phyloP scores from a whole-genome alignment of 2,888 invertebrate species.

The Penaeus monodon region DNA sequence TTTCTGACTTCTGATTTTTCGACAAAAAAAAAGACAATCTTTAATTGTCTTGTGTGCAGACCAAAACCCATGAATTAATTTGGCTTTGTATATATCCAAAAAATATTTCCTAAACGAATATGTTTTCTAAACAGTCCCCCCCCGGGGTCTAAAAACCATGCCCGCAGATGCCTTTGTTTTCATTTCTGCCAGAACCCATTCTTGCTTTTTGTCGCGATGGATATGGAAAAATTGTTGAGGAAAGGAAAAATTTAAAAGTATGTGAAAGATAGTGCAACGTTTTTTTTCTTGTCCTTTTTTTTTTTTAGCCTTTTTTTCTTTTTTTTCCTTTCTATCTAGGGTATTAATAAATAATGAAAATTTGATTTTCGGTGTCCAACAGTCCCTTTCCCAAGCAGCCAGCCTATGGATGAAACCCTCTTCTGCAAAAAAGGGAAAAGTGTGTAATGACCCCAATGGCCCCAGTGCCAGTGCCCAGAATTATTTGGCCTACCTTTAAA shows the following conservation, averaged over 20 bases:
- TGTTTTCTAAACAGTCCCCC: constrained; percentile 66
- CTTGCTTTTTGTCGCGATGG: constrained; percentile 70
- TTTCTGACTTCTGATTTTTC: constrained; percentile 79
- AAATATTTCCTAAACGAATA: neutral
- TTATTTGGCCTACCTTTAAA: constrained; percentile 79
- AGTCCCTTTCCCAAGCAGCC: constrained; percentile 38
- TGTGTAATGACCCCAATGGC: constrained; percentile 74
- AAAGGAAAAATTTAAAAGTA: neutral
- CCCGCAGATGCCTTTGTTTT: constrained; percentile 76
- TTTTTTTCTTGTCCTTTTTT: neutral
- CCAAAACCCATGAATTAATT: neutral
- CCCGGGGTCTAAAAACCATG: constrained; percentile 77
- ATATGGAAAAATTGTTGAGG: constrained; percentile 65
- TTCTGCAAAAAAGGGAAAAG: constrained; percentile 77
- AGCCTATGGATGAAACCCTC: constrained; percentile 71
- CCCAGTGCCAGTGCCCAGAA: constrained; percentile 79
- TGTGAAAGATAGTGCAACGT: neutral
- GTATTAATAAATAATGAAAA: neutral
- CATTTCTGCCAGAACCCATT: constrained; percentile 67
- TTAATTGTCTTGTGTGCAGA: constrained; percentile 63
- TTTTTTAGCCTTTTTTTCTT: no score
- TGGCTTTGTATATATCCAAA: neutral
- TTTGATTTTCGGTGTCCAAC: neutral
- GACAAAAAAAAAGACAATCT: constrained; percentile 76
- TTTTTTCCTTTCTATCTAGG: neutral